Conservation (phyloP, 2,797 vertebrate genomes). For the Numenius phaeopus region DNA sequence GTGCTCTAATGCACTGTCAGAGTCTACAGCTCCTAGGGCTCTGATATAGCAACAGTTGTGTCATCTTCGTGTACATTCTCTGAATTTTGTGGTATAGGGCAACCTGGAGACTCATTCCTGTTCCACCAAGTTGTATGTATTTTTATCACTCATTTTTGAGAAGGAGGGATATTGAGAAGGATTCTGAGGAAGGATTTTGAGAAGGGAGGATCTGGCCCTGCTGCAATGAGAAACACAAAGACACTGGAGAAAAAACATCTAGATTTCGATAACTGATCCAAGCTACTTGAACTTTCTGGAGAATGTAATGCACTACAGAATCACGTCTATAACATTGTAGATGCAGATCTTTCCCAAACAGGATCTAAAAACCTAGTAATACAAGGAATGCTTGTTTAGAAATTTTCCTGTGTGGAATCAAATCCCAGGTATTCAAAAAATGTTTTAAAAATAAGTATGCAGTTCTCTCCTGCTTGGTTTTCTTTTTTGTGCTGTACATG, state of each 20-base stretch:
- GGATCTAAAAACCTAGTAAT: background rate
- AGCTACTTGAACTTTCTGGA: background rate
- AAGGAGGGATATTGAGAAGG: background rate
- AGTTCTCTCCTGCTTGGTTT: background rate
- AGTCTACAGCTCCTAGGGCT: background rate
- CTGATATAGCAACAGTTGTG: rapidly evolving
- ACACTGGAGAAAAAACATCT: background rate
- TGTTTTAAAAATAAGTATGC: background rate
- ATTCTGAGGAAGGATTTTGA: background rate
- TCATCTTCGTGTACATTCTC: no score
- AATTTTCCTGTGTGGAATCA: background rate
- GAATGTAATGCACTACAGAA: background rate
- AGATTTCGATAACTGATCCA: background rate
- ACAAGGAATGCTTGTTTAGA: background rate
- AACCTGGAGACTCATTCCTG: background rate
- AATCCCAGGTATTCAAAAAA: background rate
- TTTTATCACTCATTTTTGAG: background rate
- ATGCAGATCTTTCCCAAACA: background rate
- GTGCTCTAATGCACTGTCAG: background rate
- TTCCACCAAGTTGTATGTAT: background rate
- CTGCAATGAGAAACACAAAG: background rate
- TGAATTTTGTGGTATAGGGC: background rate
- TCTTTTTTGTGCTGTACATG: background rate
- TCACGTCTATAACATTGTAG: background rate
- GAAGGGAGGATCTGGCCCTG: background rate